Conservation (phyloP, 1,140 invertebrate species). For the Coenobita brevimanus region DNA sequence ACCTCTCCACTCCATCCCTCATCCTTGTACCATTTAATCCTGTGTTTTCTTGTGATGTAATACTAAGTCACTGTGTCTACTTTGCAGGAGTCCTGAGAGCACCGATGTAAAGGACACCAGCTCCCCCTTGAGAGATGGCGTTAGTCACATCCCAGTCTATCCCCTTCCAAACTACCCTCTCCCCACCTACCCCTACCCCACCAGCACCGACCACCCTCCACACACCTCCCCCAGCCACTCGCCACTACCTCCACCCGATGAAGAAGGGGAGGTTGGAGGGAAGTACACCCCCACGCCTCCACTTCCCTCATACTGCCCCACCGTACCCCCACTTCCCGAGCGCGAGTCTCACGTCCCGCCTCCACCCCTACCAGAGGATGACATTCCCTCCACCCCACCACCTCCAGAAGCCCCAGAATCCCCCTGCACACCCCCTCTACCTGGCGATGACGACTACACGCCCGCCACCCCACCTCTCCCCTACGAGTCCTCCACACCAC, state of each 20-base stretch:
- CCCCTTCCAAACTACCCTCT: neutral
- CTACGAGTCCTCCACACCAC: neutral
- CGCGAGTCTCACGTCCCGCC: constrained; percentile 10
- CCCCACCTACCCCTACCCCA: neutral
- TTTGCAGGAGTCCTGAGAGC: too few relatives aligned
- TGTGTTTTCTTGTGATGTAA: too few relatives aligned
- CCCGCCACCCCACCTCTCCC: too few relatives aligned
- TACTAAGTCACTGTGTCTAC: too few relatives aligned
- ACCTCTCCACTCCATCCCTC: too few relatives aligned
- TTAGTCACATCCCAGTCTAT: neutral
- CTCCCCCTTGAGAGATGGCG: neutral
- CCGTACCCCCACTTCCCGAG: constrained; percentile 50
- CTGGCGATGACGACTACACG: constrained; percentile 18
- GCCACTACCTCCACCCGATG: too few relatives aligned
- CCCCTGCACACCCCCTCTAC: constrained; percentile 34
- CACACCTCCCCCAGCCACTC: too few relatives aligned
- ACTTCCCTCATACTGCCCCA: constrained; percentile 27
- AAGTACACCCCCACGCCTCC: neutral
- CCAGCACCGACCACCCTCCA: too few relatives aligned
- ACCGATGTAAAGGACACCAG: constrained; percentile 56
- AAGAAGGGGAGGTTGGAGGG: neutral
- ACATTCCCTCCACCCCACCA: constrained; percentile 38
- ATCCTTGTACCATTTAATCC: too few relatives aligned
- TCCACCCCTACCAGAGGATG: constrained; percentile 42
- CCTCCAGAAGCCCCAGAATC: constrained; percentile 24